Evolutionary conservation across 2,888 invertebrate species (phyloP), one percentile per base, ranked within the genome.

Genomic region (Eremobia ochroleuca): DNA sequence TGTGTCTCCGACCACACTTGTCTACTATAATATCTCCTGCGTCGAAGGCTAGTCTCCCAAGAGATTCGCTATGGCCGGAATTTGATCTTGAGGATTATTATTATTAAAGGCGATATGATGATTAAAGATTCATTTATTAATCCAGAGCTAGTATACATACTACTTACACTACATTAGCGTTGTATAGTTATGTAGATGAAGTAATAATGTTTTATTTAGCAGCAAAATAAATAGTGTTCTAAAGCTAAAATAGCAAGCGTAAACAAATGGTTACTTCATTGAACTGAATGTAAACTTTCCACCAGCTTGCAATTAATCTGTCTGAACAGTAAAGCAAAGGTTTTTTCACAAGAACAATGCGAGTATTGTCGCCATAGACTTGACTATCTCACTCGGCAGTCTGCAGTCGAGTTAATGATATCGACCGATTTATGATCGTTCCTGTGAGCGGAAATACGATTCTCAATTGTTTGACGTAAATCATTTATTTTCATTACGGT

Each of bases 401-500:
- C 83, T 43, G 66, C 78, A 78, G 73, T 34, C 68, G 43, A 81
- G 72, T 69, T 84, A 77, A 81, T 81, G 77, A 81, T 81, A 85
- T 85, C 75, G 78, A 85, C 73, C 67, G 68, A 70, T 74, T 85
- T 82, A 71, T 78, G 59, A 77, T 78, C 82, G 79, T 52, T 71
- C 28, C 74, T 55, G 58, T 61, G 49, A 85, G 34, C 72, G 78
- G 82, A 79, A 82, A 85, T 79, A 82, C 59, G 76, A 73, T 85
- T 76, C 52, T 37, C 61, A 73, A 76, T 78, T 81, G 72, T 82
- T 77, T 82, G 61, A 74, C 69, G 64, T 68, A 67, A 81, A 81
- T 77, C 85, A 70, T 85, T 84, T 52, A 84, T 83, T 81, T 85
- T 68, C 77, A 84, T 77, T 85, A 85, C n/a, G n/a, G n/a, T n/a